Base-by-base conservation (phyloP, 2,888 invertebrate species). In the Rapana venosa region DNA sequence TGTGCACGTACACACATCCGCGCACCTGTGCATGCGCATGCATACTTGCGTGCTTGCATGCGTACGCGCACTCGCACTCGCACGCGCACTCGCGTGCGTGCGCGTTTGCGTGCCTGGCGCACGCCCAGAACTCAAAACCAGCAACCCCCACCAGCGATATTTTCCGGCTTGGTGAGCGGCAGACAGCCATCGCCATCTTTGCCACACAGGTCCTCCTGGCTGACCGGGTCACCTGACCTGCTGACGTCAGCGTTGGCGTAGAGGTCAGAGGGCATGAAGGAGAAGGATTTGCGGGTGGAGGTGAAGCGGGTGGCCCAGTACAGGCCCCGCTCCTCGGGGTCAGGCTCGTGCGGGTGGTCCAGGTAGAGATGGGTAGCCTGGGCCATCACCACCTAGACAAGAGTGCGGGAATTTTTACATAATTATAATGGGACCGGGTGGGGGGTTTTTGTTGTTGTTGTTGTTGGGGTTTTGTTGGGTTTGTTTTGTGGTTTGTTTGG, bases 271-370 rank as follows among this genome's bases (percentile, higher is more conserved):
- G 95, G 95, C 91, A 94, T 92, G 88, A 94, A 94, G 17, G 92
- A 90, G 87, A 95, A 95, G 2, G 94, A 92, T 88, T 94, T 95
- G 20, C 91, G 88, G 0, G 94, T 94, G 92, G 94, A 94, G 13
- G 94, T 93, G 90, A 93, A 95, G 26, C 95, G 92, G 0, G 95
- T 92, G 0, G 95, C 96, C 96, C 96, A 96, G 91, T 95, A 94
- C 36, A 95, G 90, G 5, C 96, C 96, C 36, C 95, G 92, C 90
- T 95, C 95, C 88, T 93, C 92, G 0, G 95, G 95, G 89, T 95
- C 94, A 0, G 94, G 94, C 88, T 95, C 95, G 86, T 95, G 93
- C 15, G 95, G 95, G 70, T 95, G 95, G 90, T 95, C 95, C 88
- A 95, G 93, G 89, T 95, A 95, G 11, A 94, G 90, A 83, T 94